Conservation (phyloP, 2,888 invertebrate genomes). For the Ophioninae sp. region DNA sequence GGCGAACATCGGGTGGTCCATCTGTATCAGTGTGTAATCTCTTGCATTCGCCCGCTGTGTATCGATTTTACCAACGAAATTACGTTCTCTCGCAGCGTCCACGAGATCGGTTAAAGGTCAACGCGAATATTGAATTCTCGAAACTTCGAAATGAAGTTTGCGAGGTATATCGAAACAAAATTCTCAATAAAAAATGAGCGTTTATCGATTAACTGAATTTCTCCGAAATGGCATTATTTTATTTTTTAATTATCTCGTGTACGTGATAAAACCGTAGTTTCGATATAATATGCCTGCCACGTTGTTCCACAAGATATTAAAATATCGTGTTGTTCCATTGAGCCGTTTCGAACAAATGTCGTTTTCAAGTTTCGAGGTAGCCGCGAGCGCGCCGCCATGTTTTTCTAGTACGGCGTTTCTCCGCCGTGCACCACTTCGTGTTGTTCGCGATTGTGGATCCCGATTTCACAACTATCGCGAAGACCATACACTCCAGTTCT, state of each 20-base stretch:
- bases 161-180: background rate
- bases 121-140: background rate
- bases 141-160: background rate
- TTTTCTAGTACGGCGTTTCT: background rate
- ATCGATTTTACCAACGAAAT: conserved; percentile 13
- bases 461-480: background rate
- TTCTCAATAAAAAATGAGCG: background rate
- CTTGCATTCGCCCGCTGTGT: conserved; percentile 2
- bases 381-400: background rate
- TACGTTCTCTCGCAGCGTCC: background rate
- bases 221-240: background rate
- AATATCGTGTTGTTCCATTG: background rate
- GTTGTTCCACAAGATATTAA: background rate
- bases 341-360: background rate
- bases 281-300: background rate
- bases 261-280: background rate
- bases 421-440: background rate
- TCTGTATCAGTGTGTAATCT: conserved; percentile 19
- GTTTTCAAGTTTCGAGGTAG: background rate
- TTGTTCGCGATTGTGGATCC: background rate
- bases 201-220: background rate
- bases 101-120: conserved; percentile 6
- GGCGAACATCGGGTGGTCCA: background rate
- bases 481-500: background rate
- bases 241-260: background rate